Base-by-base conservation (phyloP, 1,140 invertebrate species). In the Bombyx mandarina region DNA sequence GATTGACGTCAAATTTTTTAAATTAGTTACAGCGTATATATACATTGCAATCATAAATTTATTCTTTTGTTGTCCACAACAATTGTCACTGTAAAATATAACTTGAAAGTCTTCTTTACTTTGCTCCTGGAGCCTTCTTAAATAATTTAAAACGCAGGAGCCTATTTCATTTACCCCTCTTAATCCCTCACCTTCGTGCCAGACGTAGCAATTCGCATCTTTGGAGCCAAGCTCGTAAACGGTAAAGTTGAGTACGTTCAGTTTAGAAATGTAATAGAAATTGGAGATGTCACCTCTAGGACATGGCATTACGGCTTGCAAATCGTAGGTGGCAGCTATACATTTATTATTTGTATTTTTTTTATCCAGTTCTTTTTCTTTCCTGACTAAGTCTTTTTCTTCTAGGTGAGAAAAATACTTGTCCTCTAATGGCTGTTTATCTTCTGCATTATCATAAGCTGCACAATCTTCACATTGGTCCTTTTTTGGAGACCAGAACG, bases 81-180 rank as follows among this genome's bases (percentile, higher is more conserved):
- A 84, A 55, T 84, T 82, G 45, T 85, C 80, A 50, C 63, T 70
- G 61, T 73, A 80, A 67, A 83, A 81, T 53, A 82, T 56, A 1
- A 77, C 61, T n/a, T 81, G 62, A 35, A 74, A 63, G 10, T 73
- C 57, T 12, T 62, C 57, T 12, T 18, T 18, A 18, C 55, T 56
- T 54, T 67, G 8, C 62, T 43, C 56, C 65, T 35, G 26, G 63
- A 61, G 35, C 46, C 46, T 62, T 62, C 49, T 45, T 18, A 71
- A 58, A 46, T 74, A 74, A 51, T 67, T 56, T 10, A 76, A 45
- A 1, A 81, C 64, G 58, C 68, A 81, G 5, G 60, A 67, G n/a
- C 71, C 76, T 22, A 78, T 75, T 66, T 18, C 12, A 18, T 18
- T 18, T 18, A 18, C 12, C 12, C 12, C 12, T 80, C 70, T 6